Base-by-base conservation (phyloP, 2,113 vertebrate genomes). In the Brachirus orientalis region DNA sequence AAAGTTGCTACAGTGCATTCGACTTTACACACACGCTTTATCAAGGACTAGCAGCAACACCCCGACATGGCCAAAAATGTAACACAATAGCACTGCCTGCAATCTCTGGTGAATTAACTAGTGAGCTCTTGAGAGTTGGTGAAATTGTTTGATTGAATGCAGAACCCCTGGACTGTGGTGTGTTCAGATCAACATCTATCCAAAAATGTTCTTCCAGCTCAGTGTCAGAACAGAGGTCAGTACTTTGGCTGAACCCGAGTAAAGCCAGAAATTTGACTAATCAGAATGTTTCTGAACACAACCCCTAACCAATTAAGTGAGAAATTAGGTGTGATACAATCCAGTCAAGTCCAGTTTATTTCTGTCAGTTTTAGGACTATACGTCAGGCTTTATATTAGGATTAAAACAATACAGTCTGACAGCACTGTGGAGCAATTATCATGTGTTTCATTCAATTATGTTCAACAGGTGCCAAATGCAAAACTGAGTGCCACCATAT, bases 101-200 rank as follows among this genome's bases (percentile, higher is more conserved):
- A 63, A 36, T 72, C 77, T 77, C 72, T 19, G 2, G 52, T 59
- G 72, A 55, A 76, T 75, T 72, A 54, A 59, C 45, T 22, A 59
- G n/a, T 8, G 50, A 18, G 46, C 75, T 64, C 61, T 54, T 59
- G 46, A 85, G 75, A 75, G 43, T 43, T 73, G 50, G 68, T 78
- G 74, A 69, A 75, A 75, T 17, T 36, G 38, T 40, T 37, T 79
- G 79, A 86, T 69, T 67, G 66, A 86, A 79, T 57, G 61, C 69
- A 79, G 81, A 83, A 45, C 33, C 45, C 46, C 35, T 59, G 66
- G 80, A 57, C 68, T 44, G 51, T 61, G 41, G 38, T 66, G 53
- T 47, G 61, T 55, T 69, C 37, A 57, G 18, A 28, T 57, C 14
- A 52, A 63, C 58, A 75, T 62, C 51, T 51, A 65, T 82, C 60